Percentiles rank a stretch among this genome's conserved stretches.
Evolutionary conservation across 2,113 vertebrate genomes (phyloP).

Genomic region (Salvelinus fontinalis): DNA sequence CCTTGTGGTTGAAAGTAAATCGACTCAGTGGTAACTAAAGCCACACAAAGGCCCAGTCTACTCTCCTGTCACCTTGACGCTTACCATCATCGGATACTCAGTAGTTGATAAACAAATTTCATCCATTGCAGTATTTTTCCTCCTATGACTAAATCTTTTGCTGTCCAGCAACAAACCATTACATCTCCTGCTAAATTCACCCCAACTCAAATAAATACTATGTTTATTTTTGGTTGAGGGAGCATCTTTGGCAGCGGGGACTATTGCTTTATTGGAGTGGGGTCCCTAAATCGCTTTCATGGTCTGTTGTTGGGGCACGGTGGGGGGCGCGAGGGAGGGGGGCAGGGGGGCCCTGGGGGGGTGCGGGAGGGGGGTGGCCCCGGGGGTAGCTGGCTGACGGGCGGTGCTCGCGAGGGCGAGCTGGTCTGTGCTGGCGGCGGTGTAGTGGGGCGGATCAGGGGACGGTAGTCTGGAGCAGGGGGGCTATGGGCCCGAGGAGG

Average conservation of each 20-base stretch:
- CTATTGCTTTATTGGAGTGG: slow-evolving; percentile 42
- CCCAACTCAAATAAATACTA: slow-evolving; percentile 46
- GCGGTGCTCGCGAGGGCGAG: slow-evolving; percentile 62
- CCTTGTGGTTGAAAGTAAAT: slow-evolving; percentile 2
- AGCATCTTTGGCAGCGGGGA: slow-evolving; percentile 50
- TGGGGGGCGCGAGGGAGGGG: slow-evolving; percentile 75
- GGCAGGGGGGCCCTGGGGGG: slow-evolving; percentile 74
- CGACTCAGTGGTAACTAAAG: background rate
- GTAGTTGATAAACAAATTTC: slow-evolving; percentile 72
- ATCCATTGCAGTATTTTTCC: slow-evolving; percentile 48
- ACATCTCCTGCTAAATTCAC: slow-evolving; percentile 47
- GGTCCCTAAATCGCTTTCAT: slow-evolving; percentile 52
- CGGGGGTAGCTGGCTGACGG: slow-evolving; percentile 69
- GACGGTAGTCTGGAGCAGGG: slow-evolving; percentile 53
- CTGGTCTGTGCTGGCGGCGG: slow-evolving; percentile 41
- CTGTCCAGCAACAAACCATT: slow-evolving; percentile 87
- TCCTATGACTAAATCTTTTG: slow-evolving; percentile 61
- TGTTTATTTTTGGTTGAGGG: slow-evolving; percentile 28
- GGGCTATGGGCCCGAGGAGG: slow-evolving; percentile 54
- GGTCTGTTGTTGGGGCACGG: slow-evolving; percentile 67
- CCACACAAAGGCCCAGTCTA: slow-evolving; percentile 23
- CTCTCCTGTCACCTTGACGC: slow-evolving; percentile 33
- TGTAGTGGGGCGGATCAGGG: slow-evolving; percentile 30
- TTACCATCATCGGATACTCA: slow-evolving; percentile 59
- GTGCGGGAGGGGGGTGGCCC: slow-evolving; percentile 75